These are phyloP conservation scores for Xylophagus ater DNA, from an alignment of 2,888 invertebrate species.

Conservation along the genomic window DNA sequence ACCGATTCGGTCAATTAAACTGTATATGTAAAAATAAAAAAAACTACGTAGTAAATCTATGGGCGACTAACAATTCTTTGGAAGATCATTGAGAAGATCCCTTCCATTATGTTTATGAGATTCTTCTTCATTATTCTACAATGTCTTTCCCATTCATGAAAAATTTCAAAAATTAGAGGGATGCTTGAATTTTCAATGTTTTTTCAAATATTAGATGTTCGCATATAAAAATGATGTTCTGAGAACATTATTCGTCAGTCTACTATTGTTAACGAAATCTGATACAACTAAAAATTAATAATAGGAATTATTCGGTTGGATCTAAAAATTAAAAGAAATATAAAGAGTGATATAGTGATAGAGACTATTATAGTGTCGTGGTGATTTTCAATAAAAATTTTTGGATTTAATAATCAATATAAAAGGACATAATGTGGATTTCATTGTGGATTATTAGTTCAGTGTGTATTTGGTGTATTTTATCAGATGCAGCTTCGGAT, in stretches of 20 bases:
- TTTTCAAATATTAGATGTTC: constrained; percentile 4
- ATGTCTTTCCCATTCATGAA: constrained; percentile 3
- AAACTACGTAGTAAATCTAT: too few relatives aligned
- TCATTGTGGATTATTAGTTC: constrained; percentile 6
- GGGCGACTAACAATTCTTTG: constrained; percentile 6
- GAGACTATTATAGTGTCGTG: background rate
- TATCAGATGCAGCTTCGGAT: constrained; percentile 40
- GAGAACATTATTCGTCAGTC: constrained; percentile 12
- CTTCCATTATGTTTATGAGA: constrained; percentile 7
- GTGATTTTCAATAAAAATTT: too few relatives aligned
- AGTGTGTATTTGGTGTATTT: background rate
- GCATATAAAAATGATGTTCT: constrained; percentile 16
- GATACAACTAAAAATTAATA: constrained; percentile 5
- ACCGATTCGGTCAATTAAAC: constrained; percentile 17
- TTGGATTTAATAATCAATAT: background rate
- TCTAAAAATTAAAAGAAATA: background rate
- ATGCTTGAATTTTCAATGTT: background rate
- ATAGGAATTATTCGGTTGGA: background rate
- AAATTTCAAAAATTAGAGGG: background rate
- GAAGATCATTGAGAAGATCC: constrained; percentile 11
- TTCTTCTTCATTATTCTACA: constrained; percentile 4
- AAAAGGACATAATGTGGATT: constrained; percentile 7
- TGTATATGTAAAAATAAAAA: too few relatives aligned
- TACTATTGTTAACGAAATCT: constrained; percentile 9
- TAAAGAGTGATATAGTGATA: background rate